phyloP scores from a whole-genome alignment of 2,113 vertebrate genomes.

The Cairina moschata region DNA sequence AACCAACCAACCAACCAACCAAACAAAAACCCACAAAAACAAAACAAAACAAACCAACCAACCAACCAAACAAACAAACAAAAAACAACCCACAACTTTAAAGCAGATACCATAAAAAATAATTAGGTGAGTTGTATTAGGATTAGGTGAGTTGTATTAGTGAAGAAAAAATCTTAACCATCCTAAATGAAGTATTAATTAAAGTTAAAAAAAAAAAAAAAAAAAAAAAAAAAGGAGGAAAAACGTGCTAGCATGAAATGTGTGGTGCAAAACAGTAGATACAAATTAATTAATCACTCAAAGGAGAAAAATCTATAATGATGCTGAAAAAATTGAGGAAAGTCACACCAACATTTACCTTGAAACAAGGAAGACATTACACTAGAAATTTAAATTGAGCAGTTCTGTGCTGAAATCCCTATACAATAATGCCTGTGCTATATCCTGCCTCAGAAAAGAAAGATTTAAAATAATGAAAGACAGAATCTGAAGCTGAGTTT shows the following conservation, averaged over 20 bases:
- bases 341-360: background rate
- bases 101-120: background rate
- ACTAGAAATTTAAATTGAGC: background rate
- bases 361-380: background rate
- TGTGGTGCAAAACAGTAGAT: background rate
- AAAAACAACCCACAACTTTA: background rate
- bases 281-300: conserved; percentile 17
- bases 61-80: too few relatives aligned
- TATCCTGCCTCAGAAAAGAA: background rate
- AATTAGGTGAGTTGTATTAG: background rate
- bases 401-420: background rate
- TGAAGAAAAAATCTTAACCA: background rate
- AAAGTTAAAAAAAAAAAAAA: conserved; percentile 5
- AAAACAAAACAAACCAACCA: background rate
- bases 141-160: background rate
- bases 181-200: background rate
- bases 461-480: background rate
- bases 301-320: background rate
- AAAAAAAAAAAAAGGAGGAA: conserved; percentile 3
- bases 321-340: conserved; percentile 1
- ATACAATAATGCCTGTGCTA: background rate
- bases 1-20: background rate
- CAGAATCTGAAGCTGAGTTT: background rate
- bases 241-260: background rate
- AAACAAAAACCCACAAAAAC: background rate